Percentiles rank a stretch among this genome's conserved stretches.
phyloP scores from a whole-genome alignment of 2,888 invertebrate genomes.

The Elegia similella region DNA sequence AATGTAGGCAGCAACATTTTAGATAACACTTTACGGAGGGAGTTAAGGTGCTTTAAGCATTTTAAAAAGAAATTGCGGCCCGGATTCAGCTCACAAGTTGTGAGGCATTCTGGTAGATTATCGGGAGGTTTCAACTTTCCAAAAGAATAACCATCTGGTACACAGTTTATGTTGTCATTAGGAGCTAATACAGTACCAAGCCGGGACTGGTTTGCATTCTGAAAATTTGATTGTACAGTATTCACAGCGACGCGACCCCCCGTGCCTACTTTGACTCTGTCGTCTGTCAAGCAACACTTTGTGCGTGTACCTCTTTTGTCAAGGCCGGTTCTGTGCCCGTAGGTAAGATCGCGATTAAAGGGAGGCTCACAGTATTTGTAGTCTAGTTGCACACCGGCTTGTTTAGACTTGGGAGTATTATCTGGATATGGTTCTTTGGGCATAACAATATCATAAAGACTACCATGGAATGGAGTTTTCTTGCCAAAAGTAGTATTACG shows the following conservation, averaged over 20 bases:
- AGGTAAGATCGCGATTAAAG: conserved; percentile 63
- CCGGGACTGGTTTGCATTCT: conserved; percentile 50
- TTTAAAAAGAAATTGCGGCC: conserved; percentile 60
- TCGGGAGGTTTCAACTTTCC: conserved; percentile 67
- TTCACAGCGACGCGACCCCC: conserved; percentile 52
- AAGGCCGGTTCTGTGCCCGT: conserved; percentile 60
- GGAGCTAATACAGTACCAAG: conserved; percentile 69
- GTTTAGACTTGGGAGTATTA: conserved; percentile 47
- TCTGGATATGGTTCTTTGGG: conserved; percentile 56
- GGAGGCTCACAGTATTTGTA: conserved; percentile 64
- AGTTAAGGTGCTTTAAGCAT: conserved; percentile 71
- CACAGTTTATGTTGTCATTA: conserved; percentile 66
- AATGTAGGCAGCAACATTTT: conserved; percentile 53
- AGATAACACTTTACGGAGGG: conserved; percentile 53
- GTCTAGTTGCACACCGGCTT: conserved; percentile 45
- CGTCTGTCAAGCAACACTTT: conserved; percentile 66
- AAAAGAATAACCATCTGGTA: conserved; percentile 71
- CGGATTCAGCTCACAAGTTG: conserved; percentile 52
- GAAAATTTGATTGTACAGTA: conserved; percentile 63
- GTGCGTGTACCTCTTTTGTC: conserved; percentile 74
- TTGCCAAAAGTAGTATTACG: conserved; percentile 57
- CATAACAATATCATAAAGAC: conserved; percentile 64
- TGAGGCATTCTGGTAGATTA: conserved; percentile 68
- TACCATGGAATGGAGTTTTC: conserved; percentile 43
- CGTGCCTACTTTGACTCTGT: conserved; percentile 54